A percentile compares a stretch with the other conserved stretches of the same genome.
phyloP scores from a whole-genome alignment of 2,797 vertebrate genomes.

The Sebastes elongatus region DNA sequence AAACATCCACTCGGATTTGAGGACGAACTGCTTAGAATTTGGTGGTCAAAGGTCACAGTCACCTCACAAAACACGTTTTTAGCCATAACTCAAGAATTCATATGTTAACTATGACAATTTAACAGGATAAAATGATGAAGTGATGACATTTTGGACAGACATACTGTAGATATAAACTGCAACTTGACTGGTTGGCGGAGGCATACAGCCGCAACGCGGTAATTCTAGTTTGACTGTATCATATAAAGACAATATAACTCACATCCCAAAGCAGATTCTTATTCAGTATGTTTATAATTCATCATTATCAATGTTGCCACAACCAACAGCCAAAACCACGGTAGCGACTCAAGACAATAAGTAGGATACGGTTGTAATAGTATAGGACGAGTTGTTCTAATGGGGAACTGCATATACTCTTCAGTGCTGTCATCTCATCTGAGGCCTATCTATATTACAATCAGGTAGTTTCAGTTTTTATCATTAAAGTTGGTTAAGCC shows the following conservation, averaged over 20 bases:
- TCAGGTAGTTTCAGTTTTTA: not conserved
- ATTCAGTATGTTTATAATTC: accelerated
- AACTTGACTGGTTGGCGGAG: no score
- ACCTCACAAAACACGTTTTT: no score
- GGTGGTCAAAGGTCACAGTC: no score
- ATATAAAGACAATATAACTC: not conserved
- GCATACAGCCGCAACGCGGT: no score
- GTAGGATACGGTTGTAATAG: not conserved
- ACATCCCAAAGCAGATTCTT: not conserved
- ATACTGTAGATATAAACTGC: no score
- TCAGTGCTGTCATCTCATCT: not conserved
- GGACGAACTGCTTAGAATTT: no score
- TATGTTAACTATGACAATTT: no score
- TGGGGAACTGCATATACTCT: not conserved
- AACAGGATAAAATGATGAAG: no score
- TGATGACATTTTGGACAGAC: no score
- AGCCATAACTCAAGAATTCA: no score
- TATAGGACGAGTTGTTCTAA: not conserved
- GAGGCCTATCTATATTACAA: not conserved
- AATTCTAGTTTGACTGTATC: not conserved
- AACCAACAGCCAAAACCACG: not conserved
- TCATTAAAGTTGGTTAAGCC: not conserved
- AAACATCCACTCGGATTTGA: no score
- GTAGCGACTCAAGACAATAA: not conserved
- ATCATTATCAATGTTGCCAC: not conserved